phyloP scores from a whole-genome alignment of 2,797 vertebrate genomes.

The Poecilia picta region DNA sequence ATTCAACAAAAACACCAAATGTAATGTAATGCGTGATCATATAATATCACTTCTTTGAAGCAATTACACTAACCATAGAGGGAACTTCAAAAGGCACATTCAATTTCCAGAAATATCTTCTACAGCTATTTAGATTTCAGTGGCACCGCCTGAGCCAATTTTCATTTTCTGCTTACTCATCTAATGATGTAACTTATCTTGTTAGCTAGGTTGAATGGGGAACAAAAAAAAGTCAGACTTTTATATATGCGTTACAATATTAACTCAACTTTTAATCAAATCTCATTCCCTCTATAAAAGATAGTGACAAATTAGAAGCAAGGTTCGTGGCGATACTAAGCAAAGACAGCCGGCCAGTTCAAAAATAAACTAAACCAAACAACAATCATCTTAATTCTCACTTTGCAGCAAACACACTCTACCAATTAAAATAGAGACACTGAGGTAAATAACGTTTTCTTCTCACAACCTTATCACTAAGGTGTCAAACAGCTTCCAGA shows the following conservation, averaged over 20 bases:
- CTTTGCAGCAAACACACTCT: conserved; percentile 52
- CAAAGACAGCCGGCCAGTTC: conserved; percentile 7
- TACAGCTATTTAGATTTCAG: not conserved
- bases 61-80: not conserved
- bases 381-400: conserved; percentile 54
- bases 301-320: not conserved
- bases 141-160: not conserved
- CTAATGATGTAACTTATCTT: not conserved
- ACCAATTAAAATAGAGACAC: conserved; percentile 29
- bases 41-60: not conserved
- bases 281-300: not conserved
- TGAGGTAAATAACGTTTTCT: conserved; percentile 73
- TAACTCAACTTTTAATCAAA: not conserved
- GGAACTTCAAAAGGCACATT: not conserved
- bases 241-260: too few relatives aligned
- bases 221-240: not conserved
- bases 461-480: conserved; percentile 66
- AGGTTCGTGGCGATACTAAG: not conserved
- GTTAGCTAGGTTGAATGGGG: not conserved
- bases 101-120: not conserved
- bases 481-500: conserved; percentile 59
- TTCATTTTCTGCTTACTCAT: not conserved
- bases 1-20: not conserved
- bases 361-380: conserved; percentile 33
- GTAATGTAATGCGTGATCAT: not conserved